Evolutionary conservation across 2,888 invertebrate genomes (phyloP), one percentile per base, ranked within the genome.

Genomic region (Cerastis leucographa): DNA sequence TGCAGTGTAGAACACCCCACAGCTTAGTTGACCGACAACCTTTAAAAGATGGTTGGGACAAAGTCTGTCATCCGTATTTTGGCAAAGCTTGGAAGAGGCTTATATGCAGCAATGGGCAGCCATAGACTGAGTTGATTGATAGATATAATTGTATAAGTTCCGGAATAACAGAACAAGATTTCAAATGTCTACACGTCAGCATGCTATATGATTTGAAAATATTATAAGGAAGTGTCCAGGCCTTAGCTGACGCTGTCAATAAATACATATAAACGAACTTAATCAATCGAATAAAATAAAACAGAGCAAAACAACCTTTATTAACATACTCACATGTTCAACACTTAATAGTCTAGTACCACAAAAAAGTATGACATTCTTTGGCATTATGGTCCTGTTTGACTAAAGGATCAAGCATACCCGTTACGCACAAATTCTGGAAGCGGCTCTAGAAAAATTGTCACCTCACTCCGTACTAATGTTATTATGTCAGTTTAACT

Each of bases 131-230:
- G 8, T 42, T 64, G n/a, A 64, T 64, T 42, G 1, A 14, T 42
- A 42, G 1, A 14, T n/a, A 7, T 17, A 29, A 29, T 25, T 56
- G 14, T 2, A 0, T 11, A 12, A 42, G 22, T 49, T 19, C 17
- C 54, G 19, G 17, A 54, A 46, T 40, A 17, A 5, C 40, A 25
- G 11, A n/a, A 49, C 29, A 22, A 49, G 29, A 71, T 64, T 29
- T 7, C 11, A 56, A 78, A 78, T 70, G 62, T 8, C 70, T 71
- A 64, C 29, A 61, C 19, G 46, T 22, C n/a, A n/a, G n/a, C 25
- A 54, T 8, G 25, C 1, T 35, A 19, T 12, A 65, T 3, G 0
- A 19, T 40, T 75, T 12, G 1, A 46, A 75, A 65, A 64, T 54
- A 2, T 71, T 35, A 54, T 29, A 68, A 78, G 56, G 56, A 67